A percentile compares a stretch with the other conserved stretches of the same genome.
Evolutionary conservation across 2,888 invertebrate species (phyloP).

Genomic region (Deilephila elpenor): DNA sequence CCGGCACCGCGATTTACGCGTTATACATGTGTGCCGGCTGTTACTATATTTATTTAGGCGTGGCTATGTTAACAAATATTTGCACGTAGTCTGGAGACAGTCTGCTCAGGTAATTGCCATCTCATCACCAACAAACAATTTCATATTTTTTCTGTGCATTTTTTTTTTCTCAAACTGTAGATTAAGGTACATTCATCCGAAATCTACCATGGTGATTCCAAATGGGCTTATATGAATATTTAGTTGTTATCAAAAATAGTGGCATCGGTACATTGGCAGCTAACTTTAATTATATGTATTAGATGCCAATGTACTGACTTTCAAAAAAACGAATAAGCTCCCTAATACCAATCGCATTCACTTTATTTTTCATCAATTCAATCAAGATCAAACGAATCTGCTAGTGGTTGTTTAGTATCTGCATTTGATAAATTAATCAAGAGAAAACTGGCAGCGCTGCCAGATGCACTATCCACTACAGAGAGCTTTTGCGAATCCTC

Average conservation of each 20-base stretch:
- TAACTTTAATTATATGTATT: too few relatives aligned
- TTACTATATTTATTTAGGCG: constrained; percentile 46
- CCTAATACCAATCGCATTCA: too few relatives aligned
- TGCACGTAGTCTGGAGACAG: constrained; percentile 35
- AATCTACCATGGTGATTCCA: too few relatives aligned
- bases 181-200: too few relatives aligned
- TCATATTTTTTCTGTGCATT: background rate
- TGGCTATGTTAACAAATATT: constrained; percentile 35
- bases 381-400: background rate
- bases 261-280: too few relatives aligned
- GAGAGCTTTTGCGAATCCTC: background rate
- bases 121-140: background rate
- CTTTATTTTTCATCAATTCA: too few relatives aligned
- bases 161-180: background rate
- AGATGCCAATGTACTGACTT: too few relatives aligned
- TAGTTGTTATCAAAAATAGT: too few relatives aligned
- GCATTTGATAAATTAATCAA: background rate
- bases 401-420: background rate
- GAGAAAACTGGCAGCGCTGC: background rate
- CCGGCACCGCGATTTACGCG: constrained; percentile 43
- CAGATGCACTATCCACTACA: background rate
- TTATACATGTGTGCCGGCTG: constrained; percentile 43
- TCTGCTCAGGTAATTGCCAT: constrained; percentile 3
- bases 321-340: too few relatives aligned
- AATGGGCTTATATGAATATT: too few relatives aligned